Percentiles rank a stretch among this genome's conserved stretches.
Conservation (phyloP, 2,797 vertebrate species). For the Crocodylus rhombifer region DNA sequence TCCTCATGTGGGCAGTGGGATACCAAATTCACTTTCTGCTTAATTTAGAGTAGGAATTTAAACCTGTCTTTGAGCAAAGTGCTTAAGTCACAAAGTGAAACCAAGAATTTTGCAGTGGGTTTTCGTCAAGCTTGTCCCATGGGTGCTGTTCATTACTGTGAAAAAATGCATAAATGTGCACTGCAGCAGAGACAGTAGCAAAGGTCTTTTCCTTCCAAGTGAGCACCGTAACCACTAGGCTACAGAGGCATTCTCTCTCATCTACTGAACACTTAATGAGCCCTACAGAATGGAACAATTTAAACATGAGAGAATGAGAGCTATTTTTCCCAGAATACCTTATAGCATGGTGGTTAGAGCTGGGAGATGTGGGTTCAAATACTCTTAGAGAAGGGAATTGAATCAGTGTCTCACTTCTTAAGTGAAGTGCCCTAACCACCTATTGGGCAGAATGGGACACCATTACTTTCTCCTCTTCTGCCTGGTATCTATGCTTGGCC, state of each 20-base stretch:
- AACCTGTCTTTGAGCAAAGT: too few species aligned
- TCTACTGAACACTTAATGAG: neutral
- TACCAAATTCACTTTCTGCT: neutral
- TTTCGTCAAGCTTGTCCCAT: neutral
- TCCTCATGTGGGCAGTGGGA: neutral
- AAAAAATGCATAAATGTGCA: neutral
- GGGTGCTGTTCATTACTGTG: neutral
- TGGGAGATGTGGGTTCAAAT: neutral
- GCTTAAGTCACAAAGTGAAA: too few species aligned
- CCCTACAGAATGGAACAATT: neutral
- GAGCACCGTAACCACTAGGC: neutral
- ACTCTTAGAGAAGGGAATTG: neutral
- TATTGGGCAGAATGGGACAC: neutral
- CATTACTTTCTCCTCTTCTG: neutral
- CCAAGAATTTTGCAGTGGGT: neutral
- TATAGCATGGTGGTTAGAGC: too few species aligned
- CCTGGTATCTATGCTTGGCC: neutral
- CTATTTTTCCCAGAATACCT: too few species aligned
- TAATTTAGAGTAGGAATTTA: neutral
- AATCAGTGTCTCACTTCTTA: neutral
- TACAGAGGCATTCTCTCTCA: neutral
- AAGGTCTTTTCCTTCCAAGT: neutral
- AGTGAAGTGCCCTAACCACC: neutral
- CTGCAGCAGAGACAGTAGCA: neutral
- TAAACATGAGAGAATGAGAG: neutral